Conservation (phyloP, 2,113 vertebrate genomes). For the Budorcas taxicolor region DNA sequence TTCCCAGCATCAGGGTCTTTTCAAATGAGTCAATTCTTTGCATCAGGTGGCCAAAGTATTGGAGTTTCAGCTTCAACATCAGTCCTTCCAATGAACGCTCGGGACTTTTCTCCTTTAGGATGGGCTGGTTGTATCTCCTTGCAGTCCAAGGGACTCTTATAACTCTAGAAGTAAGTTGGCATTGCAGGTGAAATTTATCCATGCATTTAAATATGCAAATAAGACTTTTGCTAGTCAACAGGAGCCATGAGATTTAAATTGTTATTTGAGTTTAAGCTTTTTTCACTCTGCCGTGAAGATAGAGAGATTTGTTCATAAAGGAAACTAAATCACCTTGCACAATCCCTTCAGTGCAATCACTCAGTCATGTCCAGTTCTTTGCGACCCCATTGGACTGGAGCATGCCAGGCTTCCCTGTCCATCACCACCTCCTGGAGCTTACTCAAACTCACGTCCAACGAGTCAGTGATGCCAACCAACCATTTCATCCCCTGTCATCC, state of each 20-base stretch:
- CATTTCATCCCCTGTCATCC: not conserved
- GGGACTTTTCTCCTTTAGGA: not conserved
- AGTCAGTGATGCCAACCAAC: not conserved
- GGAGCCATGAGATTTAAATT: not conserved
- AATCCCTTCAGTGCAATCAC: not conserved
- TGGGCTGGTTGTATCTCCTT: not conserved
- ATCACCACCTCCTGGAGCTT: not conserved
- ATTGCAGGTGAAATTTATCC: not conserved
- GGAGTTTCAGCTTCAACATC: not conserved
- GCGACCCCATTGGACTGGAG: not conserved
- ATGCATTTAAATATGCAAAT: not conserved
- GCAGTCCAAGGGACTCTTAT: not conserved
- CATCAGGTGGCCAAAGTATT: not conserved
- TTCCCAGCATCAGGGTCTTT: not conserved
- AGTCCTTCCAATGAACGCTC: not conserved
- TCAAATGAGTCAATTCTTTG: not conserved
- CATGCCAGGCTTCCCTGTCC: not conserved
- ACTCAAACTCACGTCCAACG: not conserved
- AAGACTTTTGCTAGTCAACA: not conserved
- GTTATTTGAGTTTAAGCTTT: not conserved
- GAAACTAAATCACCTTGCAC: not conserved
- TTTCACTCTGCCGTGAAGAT: not conserved
- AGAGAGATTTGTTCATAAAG: conserved; percentile 2
- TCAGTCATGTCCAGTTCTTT: not conserved
- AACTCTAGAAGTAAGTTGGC: not conserved